Evolutionary conservation across 2,797 vertebrate species (phyloP), one percentile per base, ranked within the genome.

Genomic region (Hirundo rustica): DNA sequence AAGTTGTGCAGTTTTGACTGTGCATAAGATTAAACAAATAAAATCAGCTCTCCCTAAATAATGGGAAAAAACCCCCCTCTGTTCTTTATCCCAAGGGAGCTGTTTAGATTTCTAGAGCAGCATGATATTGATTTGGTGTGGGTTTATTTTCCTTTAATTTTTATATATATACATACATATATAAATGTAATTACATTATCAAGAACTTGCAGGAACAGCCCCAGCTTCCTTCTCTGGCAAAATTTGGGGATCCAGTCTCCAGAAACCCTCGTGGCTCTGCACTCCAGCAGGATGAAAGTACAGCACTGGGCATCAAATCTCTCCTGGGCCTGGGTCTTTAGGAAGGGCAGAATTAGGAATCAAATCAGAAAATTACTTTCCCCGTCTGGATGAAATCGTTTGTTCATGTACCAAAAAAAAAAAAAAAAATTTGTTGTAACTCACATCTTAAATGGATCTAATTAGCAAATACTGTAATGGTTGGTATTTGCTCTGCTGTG

Each of bases 31-130:
- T 16, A 66, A 80, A 17, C 2, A 27, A 70, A 36, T 64, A 26
- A 84, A 92, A 91, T 22, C 11, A 76, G 6, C 20, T 85, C 14
- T 45, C 76, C 27, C 26, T 80, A 12, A 67, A 12, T 29, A 26
- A 60, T 3, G 7, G 30, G 15, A 42, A 42, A 42, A 29, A 36
- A 0, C 1, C n/a, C n/a, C 9, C 3, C 3, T 12, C 1, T 40
- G 22, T 44, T 36, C 26, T 29, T 50, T n/a, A 10, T 82, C 19
- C 44, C 22, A 29, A 3, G n/a, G 2, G 22, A 53, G 19, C 11
- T 4, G 1, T 50, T 64, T 45, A 45, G 5, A 2, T 76, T 55
- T 71, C 26, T 38, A 29, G 44, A 70, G 58, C 27, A 57, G 62
- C 1, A 1, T 25, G 5, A 29, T 10, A 3, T 11, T 44, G 66